Evolutionary conservation across 1,140 invertebrate genomes (phyloP), one percentile per base, ranked within the genome.

Genomic region (Theocolax elegans): DNA sequence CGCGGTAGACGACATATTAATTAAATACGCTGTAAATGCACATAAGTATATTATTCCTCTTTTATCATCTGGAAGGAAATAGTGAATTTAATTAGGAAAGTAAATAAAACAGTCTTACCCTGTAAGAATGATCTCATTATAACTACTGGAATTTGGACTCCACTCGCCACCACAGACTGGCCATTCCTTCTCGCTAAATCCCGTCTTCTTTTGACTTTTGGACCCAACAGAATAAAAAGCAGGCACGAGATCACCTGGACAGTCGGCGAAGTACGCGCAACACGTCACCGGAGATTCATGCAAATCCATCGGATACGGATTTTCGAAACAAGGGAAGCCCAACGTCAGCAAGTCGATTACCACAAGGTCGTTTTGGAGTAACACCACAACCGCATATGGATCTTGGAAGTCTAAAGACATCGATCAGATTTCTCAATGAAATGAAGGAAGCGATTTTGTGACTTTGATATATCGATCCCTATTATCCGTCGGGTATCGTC

Each of bases 271-370:
- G 88, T 99, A 99, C 64, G 92, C 91, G 85, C 97, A 97, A 87
- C 93, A 96, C 53, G 97, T 98, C 65, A 99, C 96, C 35, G 96
- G 94, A 62, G 95, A 97, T 87, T 99, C 97, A 86, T 99, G 97
- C 74, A 99, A 90, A 87, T 99, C 97, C 96, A 99, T 99, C 46
- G 97, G 95, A 89, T 99, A 99, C 49, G 97, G 98, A 89, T 98
- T 98, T 86, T 99, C 97, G 88, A 98, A 98, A 86, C 96, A 98
- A 15, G 98, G 97, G 88, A 98, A 99, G 80, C 97, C 97, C 53
- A 92, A 90, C 46, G 94, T 94, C 80, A 93, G 90, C 76, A 99
- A 89, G 88, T 99, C 98, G 83, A 99, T 96, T 73, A 99, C 93
- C 78, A 99, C 96, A 80, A 99, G 89, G 87, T 99, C 98, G 88